Conservation (phyloP, 2,797 vertebrate genomes). For the Scarus forsteni region DNA sequence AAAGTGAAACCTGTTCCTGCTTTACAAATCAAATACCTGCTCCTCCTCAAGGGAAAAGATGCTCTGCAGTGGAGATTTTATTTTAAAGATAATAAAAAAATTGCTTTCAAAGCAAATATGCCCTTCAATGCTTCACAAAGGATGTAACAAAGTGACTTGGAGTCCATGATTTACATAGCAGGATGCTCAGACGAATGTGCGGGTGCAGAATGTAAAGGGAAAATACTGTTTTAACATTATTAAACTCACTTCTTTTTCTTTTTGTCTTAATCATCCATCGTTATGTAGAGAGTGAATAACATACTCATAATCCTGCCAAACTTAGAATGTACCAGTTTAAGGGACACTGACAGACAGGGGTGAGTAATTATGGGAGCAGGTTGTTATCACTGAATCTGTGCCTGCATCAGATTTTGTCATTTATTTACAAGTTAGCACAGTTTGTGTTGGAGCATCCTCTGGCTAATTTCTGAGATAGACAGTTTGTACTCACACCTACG, state of each 20-base stretch:
- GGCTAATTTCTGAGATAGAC: conserved; percentile 35
- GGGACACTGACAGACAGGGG: not conserved
- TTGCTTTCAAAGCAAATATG: conserved; percentile 61
- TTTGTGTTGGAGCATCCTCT: conserved; percentile 13
- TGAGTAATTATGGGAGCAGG: conserved; percentile 6
- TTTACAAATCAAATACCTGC: conserved; percentile 68
- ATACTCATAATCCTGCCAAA: conserved; percentile 16
- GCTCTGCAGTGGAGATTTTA: conserved; percentile 50
- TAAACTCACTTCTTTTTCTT: too few species aligned
- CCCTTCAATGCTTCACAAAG: conserved; percentile 11
- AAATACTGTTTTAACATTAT: too few species aligned
- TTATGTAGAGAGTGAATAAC: not conserved
- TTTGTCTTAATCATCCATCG: too few species aligned
- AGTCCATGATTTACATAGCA: conserved; percentile 62
- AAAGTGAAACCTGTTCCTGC: conserved; percentile 58
- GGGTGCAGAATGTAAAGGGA: not conserved
- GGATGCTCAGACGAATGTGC: conserved; percentile 38
- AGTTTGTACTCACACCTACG: conserved; percentile 52
- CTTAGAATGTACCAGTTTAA: conserved; percentile 6
- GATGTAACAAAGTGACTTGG: conserved; percentile 21
- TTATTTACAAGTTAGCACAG: conserved; percentile 34
- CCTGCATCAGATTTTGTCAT: conserved; percentile 46
- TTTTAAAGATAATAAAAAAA: conserved; percentile 37
- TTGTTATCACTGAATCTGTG: conserved; percentile 1
- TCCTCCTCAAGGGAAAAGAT: conserved; percentile 47